Percentiles rank a stretch among this genome's conserved stretches.
Evolutionary conservation across 2,888 invertebrate species (phyloP).

Genomic region (Chrysomela aeneicollis): DNA sequence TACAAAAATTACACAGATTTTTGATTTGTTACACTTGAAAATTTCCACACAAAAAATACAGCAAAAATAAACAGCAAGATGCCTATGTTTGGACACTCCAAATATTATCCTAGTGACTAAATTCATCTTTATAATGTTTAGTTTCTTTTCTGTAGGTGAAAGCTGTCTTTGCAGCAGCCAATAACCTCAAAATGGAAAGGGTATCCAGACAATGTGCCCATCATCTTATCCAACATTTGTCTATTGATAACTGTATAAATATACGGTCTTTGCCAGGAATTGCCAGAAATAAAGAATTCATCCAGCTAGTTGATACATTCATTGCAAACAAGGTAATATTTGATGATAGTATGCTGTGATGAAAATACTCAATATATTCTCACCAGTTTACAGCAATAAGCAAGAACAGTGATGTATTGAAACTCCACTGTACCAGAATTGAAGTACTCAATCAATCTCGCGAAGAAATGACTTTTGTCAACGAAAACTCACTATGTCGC

Average conservation of each 20-base stretch:
- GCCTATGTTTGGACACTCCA: too few species aligned
- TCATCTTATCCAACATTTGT: conserved; percentile 72
- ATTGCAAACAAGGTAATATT: conserved; percentile 72
- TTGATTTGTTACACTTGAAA: too few species aligned
- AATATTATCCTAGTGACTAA: too few species aligned
- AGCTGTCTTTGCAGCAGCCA: conserved; percentile 82
- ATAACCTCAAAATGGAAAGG: conserved; percentile 77
- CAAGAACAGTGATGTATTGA: conserved; percentile 68
- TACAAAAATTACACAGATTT: too few species aligned
- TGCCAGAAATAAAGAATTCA: conserved; percentile 68
- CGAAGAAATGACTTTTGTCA: conserved; percentile 70
- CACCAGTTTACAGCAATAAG: conserved; percentile 72
- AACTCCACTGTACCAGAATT: conserved; percentile 73
- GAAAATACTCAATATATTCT: conserved; percentile 13
- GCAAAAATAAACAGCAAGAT: too few species aligned
- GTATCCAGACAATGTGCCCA: conserved; percentile 77
- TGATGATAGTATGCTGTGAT: not conserved
- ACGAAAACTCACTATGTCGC: conserved; percentile 68
- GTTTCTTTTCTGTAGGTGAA: conserved; percentile 65
- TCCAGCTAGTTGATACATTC: conserved; percentile 72
- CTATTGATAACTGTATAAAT: conserved; percentile 67
- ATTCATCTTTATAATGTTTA: too few species aligned
- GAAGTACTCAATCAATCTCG: conserved; percentile 79
- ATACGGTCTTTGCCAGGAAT: conserved; percentile 70
- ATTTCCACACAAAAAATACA: too few species aligned